phyloP scores from a whole-genome alignment of 2,797 vertebrate genomes.

The Darevskia mixta region DNA sequence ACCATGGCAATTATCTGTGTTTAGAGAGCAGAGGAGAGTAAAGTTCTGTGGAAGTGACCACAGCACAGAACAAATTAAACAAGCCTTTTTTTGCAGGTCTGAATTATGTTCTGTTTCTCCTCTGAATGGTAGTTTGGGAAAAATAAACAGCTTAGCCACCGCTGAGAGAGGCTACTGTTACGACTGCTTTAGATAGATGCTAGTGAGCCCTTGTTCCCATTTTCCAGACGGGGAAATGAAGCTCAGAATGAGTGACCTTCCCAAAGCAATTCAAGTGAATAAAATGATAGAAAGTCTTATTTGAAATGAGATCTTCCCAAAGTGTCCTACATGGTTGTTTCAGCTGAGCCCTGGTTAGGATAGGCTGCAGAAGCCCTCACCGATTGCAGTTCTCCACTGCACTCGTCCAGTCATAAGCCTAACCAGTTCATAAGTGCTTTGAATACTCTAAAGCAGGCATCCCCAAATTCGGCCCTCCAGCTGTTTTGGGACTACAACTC shows the following conservation, averaged over 20 bases:
- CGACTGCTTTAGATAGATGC: neutral
- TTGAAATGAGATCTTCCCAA: too few species aligned
- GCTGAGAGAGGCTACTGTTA: neutral
- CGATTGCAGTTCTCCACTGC: too few species aligned
- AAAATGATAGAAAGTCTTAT: too few species aligned
- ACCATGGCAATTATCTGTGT: slow-evolving; percentile 84
- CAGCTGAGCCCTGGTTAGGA: too few species aligned
- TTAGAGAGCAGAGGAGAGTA: slow-evolving; percentile 80
- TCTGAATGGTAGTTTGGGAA: slow-evolving; percentile 17
- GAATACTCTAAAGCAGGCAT: too few species aligned
- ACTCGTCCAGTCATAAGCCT: too few species aligned
- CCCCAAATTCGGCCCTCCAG: too few species aligned
- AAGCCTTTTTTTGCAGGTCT: slow-evolving; percentile 72
- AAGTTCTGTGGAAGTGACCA: slow-evolving; percentile 77
- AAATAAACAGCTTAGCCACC: slow-evolving; percentile 45
- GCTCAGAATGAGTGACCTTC: neutral
- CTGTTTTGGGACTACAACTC: too few species aligned
- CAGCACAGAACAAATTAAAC: slow-evolving; percentile 76
- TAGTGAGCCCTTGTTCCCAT: neutral
- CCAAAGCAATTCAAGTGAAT: neutral
- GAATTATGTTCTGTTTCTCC: slow-evolving; percentile 75
- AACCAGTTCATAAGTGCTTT: too few species aligned
- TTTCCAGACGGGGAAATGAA: neutral
- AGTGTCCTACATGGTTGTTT: too few species aligned
- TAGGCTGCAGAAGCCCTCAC: too few species aligned